Conservation (phyloP, 2,113 vertebrate genomes). For the Epinephelus cyanopodus region DNA sequence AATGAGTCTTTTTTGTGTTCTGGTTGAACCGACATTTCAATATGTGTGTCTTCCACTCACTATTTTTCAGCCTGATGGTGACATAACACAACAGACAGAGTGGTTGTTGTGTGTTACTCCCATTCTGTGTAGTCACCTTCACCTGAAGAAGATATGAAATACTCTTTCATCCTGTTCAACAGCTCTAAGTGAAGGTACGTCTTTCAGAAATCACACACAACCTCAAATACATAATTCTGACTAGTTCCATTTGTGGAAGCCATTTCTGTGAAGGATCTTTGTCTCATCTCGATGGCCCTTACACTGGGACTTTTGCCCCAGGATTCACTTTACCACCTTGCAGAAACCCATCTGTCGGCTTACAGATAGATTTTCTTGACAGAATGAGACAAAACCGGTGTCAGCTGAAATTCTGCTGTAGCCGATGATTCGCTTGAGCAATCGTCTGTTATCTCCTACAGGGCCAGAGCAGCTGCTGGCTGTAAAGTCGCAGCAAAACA, state of each 20-base stretch:
- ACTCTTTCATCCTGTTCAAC: not conserved
- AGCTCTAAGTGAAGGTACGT: not conserved
- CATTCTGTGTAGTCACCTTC: not conserved
- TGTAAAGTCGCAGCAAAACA: conserved; percentile 44
- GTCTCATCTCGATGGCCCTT: not conserved
- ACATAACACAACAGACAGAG: not conserved
- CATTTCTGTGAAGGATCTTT: not conserved
- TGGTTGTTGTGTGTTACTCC: not conserved
- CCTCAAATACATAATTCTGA: not conserved
- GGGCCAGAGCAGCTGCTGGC: conserved; percentile 13
- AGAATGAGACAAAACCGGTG: conserved; percentile 54
- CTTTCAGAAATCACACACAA: not conserved
- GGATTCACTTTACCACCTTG: conserved; percentile 34
- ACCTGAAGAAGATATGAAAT: not conserved
- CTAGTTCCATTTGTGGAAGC: not conserved
- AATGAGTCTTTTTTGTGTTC: not conserved
- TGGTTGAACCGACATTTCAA: not conserved
- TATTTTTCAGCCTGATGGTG: not conserved
- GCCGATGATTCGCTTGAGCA: conserved; percentile 51
- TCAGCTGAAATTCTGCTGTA: conserved; percentile 70
- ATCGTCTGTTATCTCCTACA: conserved; percentile 48
- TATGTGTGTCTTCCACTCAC: not conserved
- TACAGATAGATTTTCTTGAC: conserved; percentile 59
- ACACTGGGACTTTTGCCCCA: conserved; percentile 9
- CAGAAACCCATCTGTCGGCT: conserved; percentile 21